Evolutionary conservation across 2,888 invertebrate genomes (phyloP).

Genomic region (Molorchus minor): DNA sequence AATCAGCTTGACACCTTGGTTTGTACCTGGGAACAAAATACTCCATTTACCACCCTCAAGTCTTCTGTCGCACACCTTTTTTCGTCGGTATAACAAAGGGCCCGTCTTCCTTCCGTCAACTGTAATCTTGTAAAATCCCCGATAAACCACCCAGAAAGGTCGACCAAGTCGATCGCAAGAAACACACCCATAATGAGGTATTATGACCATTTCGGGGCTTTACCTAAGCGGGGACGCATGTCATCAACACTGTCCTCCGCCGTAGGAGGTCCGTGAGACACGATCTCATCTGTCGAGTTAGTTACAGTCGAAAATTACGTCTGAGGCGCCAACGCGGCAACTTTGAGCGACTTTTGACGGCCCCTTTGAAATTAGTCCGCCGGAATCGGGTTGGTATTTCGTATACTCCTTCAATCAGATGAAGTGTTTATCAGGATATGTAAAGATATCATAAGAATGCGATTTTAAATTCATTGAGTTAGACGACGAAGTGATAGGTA

Average conservation of each 20-base stretch:
- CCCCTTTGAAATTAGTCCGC: slow-evolving; percentile 5
- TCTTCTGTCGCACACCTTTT: background rate
- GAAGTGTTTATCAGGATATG: no score
- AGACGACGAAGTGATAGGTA: no score
- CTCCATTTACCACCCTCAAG: background rate
- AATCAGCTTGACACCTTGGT: no score
- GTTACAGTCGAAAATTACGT: slow-evolving; percentile 18
- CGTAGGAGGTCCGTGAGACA: slow-evolving; percentile 15
- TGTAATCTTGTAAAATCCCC: background rate
- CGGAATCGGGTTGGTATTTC: no score
- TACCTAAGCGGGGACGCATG: slow-evolving; percentile 16
- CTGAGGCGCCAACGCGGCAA: slow-evolving; percentile 27
- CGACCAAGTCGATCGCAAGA: background rate
- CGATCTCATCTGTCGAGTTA: slow-evolving; percentile 12
- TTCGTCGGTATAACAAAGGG: background rate
- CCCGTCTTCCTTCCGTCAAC: background rate
- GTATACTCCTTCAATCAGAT: no score
- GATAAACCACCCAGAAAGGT: slow-evolving; percentile 4
- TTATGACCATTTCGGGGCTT: slow-evolving; percentile 12
- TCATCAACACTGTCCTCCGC: slow-evolving; percentile 22
- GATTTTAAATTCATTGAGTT: no score
- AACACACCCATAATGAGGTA: slow-evolving; percentile 16
- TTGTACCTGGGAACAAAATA: slow-evolving; percentile 24
- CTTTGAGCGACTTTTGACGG: slow-evolving; percentile 12
- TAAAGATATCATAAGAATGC: no score